Base-by-base conservation (phyloP, 2,113 vertebrate species). In the Pyxicephalus adspersus region DNA sequence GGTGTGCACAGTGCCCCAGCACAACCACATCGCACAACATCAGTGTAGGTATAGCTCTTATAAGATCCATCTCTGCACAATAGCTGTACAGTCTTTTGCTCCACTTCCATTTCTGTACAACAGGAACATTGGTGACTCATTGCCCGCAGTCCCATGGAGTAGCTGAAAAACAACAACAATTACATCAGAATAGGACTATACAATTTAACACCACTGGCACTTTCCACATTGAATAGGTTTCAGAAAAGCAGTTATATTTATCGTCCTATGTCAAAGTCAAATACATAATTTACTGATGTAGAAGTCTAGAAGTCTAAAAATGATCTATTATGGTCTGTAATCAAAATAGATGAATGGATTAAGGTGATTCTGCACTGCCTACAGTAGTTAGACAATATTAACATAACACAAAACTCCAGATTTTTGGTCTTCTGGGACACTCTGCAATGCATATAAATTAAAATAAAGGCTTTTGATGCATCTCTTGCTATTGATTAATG, bases 61-160 rank as follows among this genome's bases (percentile, higher is more conserved):
- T 6, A 83, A 0, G 0, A 83, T 22, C 85, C 82, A 31, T 87
- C 57, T 0, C 67, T 0, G 81, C 93, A 94, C 19, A 1, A 25
- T 85, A 94, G 87, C 29, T 83, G 25, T 84, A 92, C 91, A n/a
- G 88, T 2, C 83, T 80, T 91, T 61, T 68, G 0, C 31, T 76
- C 90, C 80, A 87, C 88, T 18, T 76, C 16, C 61, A 84, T 76
- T 84, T 93, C 91, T 76, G 83, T 87, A 83, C 92, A 94, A 83
- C 93, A 94, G 23, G 88, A 83, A 78, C 93, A 94, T 6, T 77
- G 82, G 76, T 92, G 90, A 83, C 83, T 87, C 64, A 92, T 54
- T 2, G 0, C 75, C 26, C 86, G 85, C 8, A 63, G 77, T 25
- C 86, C 45, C 22, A 85, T 73, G 2, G 91, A 93, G 81, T 93